Conservation (phyloP, 2,888 invertebrate genomes). For the Stenurella melanura region DNA sequence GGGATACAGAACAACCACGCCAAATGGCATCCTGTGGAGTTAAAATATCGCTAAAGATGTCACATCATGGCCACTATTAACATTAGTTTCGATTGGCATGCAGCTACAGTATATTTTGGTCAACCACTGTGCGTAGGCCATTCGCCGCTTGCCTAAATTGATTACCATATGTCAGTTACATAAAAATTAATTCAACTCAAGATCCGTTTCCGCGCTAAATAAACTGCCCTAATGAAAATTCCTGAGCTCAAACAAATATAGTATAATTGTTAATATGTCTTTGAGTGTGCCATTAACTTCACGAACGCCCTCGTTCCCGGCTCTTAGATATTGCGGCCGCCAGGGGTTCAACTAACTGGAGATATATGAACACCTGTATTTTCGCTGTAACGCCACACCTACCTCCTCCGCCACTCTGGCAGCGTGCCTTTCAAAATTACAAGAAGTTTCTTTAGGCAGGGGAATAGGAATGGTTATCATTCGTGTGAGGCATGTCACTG, state of each 20-base stretch:
- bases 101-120: too few relatives aligned
- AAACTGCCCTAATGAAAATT: constrained; percentile 38
- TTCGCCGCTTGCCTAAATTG: neutral
- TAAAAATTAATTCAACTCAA: neutral
- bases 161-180: neutral
- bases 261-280: constrained; percentile 46
- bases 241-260: constrained; percentile 25
- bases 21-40: too few relatives aligned
- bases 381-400: constrained; percentile 52
- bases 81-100: too few relatives aligned
- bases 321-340: constrained; percentile 40
- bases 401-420: constrained; percentile 48
- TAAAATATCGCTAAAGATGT: too few relatives aligned
- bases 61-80: too few relatives aligned
- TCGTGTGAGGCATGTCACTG: neutral
- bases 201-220: neutral
- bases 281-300: constrained; percentile 42
- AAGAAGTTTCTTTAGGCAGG: constrained; percentile 18
- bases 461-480: neutral
- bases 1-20: too few relatives aligned
- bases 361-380: constrained; percentile 49
- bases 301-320: constrained; percentile 37
- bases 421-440: constrained; percentile 30
- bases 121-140: too few relatives aligned
- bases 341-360: constrained; percentile 26